Evolutionary conservation across 1,140 invertebrate genomes (phyloP).

Genomic region (Metaphire vulgaris): DNA sequence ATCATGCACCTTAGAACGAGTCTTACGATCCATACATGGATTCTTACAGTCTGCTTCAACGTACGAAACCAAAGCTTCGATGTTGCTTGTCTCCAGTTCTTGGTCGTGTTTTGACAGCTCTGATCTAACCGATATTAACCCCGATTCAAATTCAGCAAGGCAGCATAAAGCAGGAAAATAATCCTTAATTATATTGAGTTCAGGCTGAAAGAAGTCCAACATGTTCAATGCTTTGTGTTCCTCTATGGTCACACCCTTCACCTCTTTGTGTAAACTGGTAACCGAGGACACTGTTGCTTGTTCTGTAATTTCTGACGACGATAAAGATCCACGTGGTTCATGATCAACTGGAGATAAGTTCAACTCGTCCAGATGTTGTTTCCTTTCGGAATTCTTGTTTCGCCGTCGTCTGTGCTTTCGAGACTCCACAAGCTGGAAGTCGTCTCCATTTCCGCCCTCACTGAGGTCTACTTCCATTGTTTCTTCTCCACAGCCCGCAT

Average conservation of each 20-base stretch:
- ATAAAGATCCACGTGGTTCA: no score
- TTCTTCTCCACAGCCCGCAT: background rate
- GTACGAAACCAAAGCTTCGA: background rate
- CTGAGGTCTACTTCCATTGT: no score
- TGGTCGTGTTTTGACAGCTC: background rate
- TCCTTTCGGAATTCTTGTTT: no score
- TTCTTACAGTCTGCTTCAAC: background rate
- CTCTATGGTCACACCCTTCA: no score
- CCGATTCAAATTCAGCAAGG: background rate
- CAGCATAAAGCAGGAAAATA: background rate
- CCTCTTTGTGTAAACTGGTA: no score
- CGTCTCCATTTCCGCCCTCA: background rate
- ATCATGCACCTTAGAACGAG: background rate
- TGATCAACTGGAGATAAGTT: no score
- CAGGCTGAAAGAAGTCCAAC: no score
- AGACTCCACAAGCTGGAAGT: background rate
- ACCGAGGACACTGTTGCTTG: no score
- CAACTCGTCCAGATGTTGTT: no score
- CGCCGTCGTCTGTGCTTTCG: background rate
- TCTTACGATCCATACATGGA: background rate
- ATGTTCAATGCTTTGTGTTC: no score
- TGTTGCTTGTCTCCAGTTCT: background rate
- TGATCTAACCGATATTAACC: background rate
- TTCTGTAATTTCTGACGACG: no score
- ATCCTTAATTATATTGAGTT: no score